Percentiles rank a stretch among this genome's conserved stretches.
Evolutionary conservation across 2,797 vertebrate species (phyloP).

Genomic region (Darevskia mixta): DNA sequence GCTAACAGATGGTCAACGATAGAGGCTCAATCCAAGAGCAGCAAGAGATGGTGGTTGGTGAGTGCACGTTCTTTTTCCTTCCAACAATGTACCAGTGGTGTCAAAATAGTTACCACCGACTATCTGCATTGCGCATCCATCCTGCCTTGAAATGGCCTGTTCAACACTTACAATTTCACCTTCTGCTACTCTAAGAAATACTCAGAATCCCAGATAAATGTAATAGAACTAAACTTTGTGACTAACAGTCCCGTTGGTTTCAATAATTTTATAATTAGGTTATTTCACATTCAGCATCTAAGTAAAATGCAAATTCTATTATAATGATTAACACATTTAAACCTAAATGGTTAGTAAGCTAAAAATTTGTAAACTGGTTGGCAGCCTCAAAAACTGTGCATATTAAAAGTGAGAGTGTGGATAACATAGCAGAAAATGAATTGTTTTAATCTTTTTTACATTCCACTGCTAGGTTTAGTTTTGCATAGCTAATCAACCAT

Average conservation of each 20-base stretch:
- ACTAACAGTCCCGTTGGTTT: not conserved
- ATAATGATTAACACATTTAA: not conserved
- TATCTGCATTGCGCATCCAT: not conserved
- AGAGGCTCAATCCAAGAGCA: not conserved
- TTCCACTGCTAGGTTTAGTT: conserved; percentile 46
- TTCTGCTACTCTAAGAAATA: not conserved
- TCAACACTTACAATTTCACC: not conserved
- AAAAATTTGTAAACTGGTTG: not conserved
- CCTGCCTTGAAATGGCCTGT: too few species aligned
- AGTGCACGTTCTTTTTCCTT: too few species aligned
- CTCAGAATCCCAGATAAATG: too few species aligned
- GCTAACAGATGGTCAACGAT: not conserved
- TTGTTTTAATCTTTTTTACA: conserved; percentile 53
- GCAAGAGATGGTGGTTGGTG: not conserved
- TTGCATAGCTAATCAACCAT: conserved; percentile 52
- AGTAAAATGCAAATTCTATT: not conserved
- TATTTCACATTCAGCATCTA: not conserved
- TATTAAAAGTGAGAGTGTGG: conserved; percentile 11
- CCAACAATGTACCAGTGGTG: not conserved
- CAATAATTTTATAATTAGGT: not conserved
- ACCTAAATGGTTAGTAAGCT: too few species aligned
- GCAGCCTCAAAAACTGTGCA: not conserved
- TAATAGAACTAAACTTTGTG: not conserved
- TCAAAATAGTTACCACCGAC: not conserved
- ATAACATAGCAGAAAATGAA: conserved; percentile 55